Percentiles rank a stretch among this genome's conserved stretches.
Evolutionary conservation across 1,140 invertebrate species (phyloP).

Genomic region (Drosophila kurseongensis): DNA sequence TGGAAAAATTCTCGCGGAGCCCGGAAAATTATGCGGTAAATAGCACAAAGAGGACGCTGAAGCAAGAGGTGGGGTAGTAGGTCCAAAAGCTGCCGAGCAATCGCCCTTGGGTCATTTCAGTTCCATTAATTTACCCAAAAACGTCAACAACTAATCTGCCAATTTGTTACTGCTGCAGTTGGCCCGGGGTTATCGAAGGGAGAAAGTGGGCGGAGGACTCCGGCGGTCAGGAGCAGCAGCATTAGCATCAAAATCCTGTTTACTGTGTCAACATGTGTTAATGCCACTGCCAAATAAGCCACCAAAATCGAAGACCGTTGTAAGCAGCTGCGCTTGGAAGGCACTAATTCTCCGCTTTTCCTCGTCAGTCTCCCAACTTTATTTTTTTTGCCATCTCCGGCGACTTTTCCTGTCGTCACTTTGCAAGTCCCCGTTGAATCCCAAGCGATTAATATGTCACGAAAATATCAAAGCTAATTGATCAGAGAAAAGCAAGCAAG

Average conservation of each 20-base stretch:
- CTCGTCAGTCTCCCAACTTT: conserved; percentile 31
- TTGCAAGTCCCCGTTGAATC: conserved; percentile 23
- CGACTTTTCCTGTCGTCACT: conserved; percentile 63
- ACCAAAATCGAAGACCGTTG: conserved; percentile 66
- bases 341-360: conserved; percentile 10
- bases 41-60: conserved; percentile 26
- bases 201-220: conserved; percentile 17
- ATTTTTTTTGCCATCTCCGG: conserved; percentile 43
- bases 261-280: conserved; percentile 83
- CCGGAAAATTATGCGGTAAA: conserved; percentile 76
- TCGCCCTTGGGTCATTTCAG: conserved; percentile 59
- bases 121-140: conserved; percentile 81
- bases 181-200: conserved; percentile 23
- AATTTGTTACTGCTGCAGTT: conserved; percentile 68
- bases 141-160: conserved; percentile 82
- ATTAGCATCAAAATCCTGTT: conserved; percentile 78
- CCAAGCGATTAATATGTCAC: conserved; percentile 76
- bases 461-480: conserved; percentile 80
- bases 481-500: conserved; percentile 52
- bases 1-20: conserved; percentile 34
- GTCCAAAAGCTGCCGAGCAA: conserved; percentile 13
- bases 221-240: conserved; percentile 13
- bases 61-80: conserved; percentile 8
- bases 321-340: conserved; percentile 37
- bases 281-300: conserved; percentile 64